A percentile compares a stretch with the other conserved stretches of the same genome.
These are phyloP conservation scores for Luperina testacea DNA, from an alignment of 2,888 invertebrate species.

Conservation along the genomic window DNA sequence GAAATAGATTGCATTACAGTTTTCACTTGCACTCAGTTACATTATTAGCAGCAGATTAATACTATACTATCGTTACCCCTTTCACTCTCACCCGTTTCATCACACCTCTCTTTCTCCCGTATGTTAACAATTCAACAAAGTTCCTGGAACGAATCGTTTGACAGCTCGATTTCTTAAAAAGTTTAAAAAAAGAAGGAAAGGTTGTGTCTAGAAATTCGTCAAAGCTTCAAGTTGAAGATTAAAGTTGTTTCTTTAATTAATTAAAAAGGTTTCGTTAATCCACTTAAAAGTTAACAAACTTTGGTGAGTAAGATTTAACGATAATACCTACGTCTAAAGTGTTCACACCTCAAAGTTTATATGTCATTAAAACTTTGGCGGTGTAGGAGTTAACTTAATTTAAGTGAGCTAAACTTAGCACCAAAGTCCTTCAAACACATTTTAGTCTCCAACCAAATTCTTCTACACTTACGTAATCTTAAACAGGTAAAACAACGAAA, in stretches of 20 bases:
- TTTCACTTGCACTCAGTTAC: constrained; percentile 21
- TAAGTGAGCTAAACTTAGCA: constrained; percentile 7
- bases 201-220: constrained; percentile 28
- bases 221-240: background rate
- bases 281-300: constrained; percentile 7
- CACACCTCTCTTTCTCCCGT: constrained; percentile 18
- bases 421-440: constrained; percentile 13
- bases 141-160: constrained; percentile 59
- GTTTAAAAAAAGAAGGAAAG: constrained; percentile 13
- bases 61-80: constrained; percentile 29
- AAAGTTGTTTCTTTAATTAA: background rate
- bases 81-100: constrained; percentile 19
- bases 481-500: constrained; percentile 53
- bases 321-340: background rate
- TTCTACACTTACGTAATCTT: constrained; percentile 54
- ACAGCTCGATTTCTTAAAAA: constrained; percentile 51
- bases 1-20: constrained; percentile 9
- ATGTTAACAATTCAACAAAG: constrained; percentile 52
- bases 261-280: constrained; percentile 4
- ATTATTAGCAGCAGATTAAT: constrained; percentile 25
- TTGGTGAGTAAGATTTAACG: constrained; percentile 23
- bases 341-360: constrained; percentile 14
- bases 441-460: constrained; percentile 35
- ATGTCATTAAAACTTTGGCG: constrained; percentile 17
- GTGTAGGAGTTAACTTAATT: background rate